Evolutionary conservation across 1,140 invertebrate genomes (phyloP).

Genomic region (Muscidifurax raptorellus): DNA sequence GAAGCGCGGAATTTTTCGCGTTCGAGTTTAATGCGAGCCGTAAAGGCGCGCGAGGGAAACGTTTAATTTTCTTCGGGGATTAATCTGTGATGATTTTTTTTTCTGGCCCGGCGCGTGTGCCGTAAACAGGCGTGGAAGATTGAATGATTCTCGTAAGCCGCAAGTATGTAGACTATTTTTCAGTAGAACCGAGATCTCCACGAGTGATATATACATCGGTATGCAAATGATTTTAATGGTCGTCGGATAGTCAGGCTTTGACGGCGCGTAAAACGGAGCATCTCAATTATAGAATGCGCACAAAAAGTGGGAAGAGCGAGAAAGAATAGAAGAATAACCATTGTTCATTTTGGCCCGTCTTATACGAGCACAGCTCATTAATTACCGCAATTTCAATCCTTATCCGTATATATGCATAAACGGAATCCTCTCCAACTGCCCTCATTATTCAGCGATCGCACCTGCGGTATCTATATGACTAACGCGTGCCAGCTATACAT

Average conservation of each 20-base stretch:
- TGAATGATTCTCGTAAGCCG: neutral
- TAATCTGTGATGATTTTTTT: neutral
- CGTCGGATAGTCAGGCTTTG: neutral
- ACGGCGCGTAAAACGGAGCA: neutral
- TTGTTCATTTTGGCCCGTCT: neutral
- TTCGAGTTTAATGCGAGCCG: neutral
- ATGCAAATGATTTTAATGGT: slow-evolving; percentile 8
- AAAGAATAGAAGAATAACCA: neutral
- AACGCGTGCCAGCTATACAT: neutral
- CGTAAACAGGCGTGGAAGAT: neutral
- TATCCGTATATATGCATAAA: neutral
- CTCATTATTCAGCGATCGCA: neutral
- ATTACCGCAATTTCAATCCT: neutral
- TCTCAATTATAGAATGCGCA: neutral
- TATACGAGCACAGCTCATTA: neutral
- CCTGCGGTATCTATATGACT: neutral
- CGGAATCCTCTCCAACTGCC: neutral
- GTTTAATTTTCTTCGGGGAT: neutral
- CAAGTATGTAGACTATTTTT: slow-evolving; percentile 5
- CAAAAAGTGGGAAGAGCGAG: neutral
- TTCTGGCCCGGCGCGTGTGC: too few species aligned
- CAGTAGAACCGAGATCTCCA: neutral
- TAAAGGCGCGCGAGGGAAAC: slow-evolving; percentile 10
- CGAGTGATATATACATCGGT: neutral
- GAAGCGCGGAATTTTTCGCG: slow-evolving; percentile 9